Evolutionary conservation across 2,113 vertebrate genomes (phyloP), one percentile per base, ranked within the genome.

Genomic region (Zosterops lateralis): DNA sequence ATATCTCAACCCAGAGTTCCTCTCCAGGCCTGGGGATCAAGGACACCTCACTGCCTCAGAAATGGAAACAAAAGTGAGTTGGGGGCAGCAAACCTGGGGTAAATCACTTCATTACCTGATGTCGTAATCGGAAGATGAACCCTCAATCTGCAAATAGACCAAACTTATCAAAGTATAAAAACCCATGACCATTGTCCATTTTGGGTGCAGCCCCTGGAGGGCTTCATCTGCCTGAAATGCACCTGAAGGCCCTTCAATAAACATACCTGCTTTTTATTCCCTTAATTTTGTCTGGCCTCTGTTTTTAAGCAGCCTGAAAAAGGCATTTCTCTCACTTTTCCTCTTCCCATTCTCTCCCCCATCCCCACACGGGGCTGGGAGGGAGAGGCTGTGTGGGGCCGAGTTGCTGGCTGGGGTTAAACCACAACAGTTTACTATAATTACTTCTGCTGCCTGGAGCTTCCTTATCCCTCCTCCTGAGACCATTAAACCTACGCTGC

Each of bases 341-440:
- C 74, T n/a, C 24, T 53, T 14, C 47, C 54, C 42, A 3, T 32
- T 73, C 45, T 24, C 34, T 21, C 24, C 22, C 45, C 40, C n/a
- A 20, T 19, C 53, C 67, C 75, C 40, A 57, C 62, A 17, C 2
- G 4, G 40, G 66, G 68, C 45, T n/a, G 68, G 36, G 42, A 67
- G 75, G 36, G 22, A 50, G 89, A 0, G 24, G 34, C 54, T 74
- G 47, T 44, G 48, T 68, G 68, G 42, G 75, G 82, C 73, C 2
- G 2, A 8, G 83, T 0, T 76, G 31, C 36, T 2, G 21, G 36
- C 61, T 86, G 82, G 89, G 89, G 89, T 74, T 80, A 91, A 91
- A 75, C 61, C 89, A 80, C 82, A 86, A 62, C 75, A 74, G 85
- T 92, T 96, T 92, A 85, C 76, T 78, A 40, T 87, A 92, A 90